Percentiles rank a stretch among this genome's conserved stretches.
Conservation (phyloP, 2,888 invertebrate species). For the Cosmia trapezina region DNA sequence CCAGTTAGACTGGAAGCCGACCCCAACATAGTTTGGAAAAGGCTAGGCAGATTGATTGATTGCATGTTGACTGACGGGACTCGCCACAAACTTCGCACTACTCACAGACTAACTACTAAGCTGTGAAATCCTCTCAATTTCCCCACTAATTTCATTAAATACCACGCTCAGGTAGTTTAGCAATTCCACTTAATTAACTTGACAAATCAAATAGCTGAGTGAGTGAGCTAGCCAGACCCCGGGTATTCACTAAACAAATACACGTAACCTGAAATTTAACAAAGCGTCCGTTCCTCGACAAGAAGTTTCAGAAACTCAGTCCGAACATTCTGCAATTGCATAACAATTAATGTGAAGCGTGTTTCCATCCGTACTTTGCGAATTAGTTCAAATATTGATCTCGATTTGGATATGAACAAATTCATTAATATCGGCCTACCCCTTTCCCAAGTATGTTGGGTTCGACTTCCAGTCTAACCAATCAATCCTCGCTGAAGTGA, state of each 20-base stretch:
- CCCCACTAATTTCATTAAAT: slow-evolving; percentile 33
- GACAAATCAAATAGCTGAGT: slow-evolving; percentile 32
- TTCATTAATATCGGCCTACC: neutral
- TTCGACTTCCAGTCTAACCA: neutral
- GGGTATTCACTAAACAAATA: slow-evolving; percentile 23
- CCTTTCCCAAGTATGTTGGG: neutral
- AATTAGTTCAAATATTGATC: neutral
- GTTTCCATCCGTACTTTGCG: neutral
- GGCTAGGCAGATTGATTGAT: too few relatives aligned
- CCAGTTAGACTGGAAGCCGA: too few relatives aligned
- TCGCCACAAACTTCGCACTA: neutral
- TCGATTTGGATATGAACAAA: neutral
- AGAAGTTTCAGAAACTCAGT: neutral
- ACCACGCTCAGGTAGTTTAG: slow-evolving; percentile 18
- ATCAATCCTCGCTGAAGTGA: neutral
- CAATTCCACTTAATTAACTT: slow-evolving; percentile 21
- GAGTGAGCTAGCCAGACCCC: neutral
- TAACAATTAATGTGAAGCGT: slow-evolving; percentile 11
- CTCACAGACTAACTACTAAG: slow-evolving; percentile 1
- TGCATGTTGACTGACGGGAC: neutral
- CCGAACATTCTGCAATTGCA: slow-evolving; percentile 2
- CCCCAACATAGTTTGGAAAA: too few relatives aligned
- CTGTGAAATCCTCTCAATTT: slow-evolving; percentile 14
- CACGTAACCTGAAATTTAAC: slow-evolving; percentile 12
- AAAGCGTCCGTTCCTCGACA: neutral